Evolutionary conservation across 2,888 invertebrate genomes (phyloP).

Genomic region (Gerris lacustris): DNA sequence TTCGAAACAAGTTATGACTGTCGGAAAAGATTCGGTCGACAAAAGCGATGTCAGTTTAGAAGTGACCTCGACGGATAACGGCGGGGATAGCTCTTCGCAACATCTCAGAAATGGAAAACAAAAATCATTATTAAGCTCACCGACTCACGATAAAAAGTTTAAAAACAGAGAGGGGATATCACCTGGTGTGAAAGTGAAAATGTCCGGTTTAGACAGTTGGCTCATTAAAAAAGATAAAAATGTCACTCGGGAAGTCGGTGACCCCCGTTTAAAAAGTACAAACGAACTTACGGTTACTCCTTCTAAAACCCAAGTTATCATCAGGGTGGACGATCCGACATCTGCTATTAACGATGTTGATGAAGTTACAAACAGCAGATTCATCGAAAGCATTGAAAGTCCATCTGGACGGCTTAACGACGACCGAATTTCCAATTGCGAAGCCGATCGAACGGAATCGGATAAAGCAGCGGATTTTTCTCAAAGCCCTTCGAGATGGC

Average conservation of each 20-base stretch:
- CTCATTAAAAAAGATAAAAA: slow-evolving; percentile 16
- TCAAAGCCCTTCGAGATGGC: neutral
- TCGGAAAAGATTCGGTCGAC: neutral
- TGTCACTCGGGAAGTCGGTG: neutral
- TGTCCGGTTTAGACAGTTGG: slow-evolving; percentile 16
- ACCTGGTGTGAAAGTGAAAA: slow-evolving; percentile 12
- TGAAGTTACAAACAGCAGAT: neutral
- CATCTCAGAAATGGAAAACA: neutral
- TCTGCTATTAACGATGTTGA: neutral
- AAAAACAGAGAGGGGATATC: neutral
- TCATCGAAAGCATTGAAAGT: neutral
- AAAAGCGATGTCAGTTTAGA: neutral
- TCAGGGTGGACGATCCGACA: neutral
- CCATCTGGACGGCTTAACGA: neutral
- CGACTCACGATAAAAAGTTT: neutral
- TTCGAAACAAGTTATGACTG: neutral
- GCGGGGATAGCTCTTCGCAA: neutral
- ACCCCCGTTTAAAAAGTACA: neutral
- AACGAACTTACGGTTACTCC: neutral
- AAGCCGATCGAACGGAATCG: neutral
- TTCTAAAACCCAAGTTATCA: neutral
- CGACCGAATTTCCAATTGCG: neutral
- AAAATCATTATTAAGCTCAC: neutral
- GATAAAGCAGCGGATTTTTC: neutral
- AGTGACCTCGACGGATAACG: neutral